Evolutionary conservation across 2,113 vertebrate species (phyloP).

Genomic region (Spilogale gracilis): DNA sequence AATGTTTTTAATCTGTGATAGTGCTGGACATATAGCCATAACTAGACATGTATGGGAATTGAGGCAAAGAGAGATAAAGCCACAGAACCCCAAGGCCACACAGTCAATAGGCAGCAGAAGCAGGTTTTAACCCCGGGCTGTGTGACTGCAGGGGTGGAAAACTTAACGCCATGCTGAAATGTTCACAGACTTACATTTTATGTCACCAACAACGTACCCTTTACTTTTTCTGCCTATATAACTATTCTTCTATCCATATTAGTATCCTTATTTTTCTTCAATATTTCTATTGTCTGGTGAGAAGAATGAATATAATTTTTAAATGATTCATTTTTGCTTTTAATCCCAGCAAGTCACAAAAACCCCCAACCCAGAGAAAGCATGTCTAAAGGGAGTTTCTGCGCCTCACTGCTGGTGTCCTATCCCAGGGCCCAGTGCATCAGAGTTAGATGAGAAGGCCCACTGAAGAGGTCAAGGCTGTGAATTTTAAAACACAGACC

Average conservation of each 20-base stretch:
- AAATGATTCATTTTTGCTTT: not conserved
- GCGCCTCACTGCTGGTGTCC: not conserved
- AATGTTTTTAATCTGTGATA: not conserved
- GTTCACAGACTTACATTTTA: not conserved
- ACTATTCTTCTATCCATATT: not conserved
- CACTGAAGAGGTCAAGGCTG: not conserved
- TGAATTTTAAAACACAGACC: not conserved
- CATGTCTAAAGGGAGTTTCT: not conserved
- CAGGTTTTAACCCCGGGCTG: not conserved
- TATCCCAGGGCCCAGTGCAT: no score
- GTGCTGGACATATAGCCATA: not conserved
- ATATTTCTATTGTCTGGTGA: not conserved
- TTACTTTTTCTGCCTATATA: not conserved
- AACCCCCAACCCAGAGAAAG: not conserved
- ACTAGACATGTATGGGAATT: not conserved
- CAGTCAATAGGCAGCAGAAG: not conserved
- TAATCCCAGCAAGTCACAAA: not conserved
- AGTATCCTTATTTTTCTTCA: constrained; percentile 4
- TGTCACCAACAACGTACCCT: not conserved
- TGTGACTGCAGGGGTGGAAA: not conserved
- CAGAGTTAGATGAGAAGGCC: not conserved
- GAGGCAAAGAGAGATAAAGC: not conserved
- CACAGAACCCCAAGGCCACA: not conserved
- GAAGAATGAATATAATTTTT: constrained; percentile 15
- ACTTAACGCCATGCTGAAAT: not conserved